Evolutionary conservation across 2,797 vertebrate species (phyloP).

Genomic region (Sardinella longiceps): DNA sequence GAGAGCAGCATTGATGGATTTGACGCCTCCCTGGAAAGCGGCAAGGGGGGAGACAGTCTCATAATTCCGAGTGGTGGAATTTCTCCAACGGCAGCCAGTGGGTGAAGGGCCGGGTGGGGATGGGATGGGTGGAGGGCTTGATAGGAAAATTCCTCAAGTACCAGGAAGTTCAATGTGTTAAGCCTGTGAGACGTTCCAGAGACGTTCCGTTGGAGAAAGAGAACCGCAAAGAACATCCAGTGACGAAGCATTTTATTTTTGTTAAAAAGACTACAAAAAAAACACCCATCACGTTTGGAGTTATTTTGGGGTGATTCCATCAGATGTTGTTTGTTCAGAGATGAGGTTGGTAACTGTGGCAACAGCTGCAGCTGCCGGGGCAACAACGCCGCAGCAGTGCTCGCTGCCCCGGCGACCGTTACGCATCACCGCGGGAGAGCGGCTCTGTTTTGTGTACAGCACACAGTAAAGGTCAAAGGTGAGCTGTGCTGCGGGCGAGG

Average conservation of each 20-base stretch:
- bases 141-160: not conserved
- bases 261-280: not conserved
- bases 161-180: not conserved
- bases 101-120: not conserved
- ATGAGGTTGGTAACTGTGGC: conserved; percentile 5
- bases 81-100: not conserved
- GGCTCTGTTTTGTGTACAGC: conserved; percentile 33
- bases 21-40: not conserved
- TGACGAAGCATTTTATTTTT: not conserved
- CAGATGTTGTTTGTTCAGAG: not conserved
- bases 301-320: not conserved
- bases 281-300: no score
- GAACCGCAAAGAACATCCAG: not conserved
- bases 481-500: not conserved
- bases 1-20: not conserved
- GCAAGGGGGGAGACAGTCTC: not conserved
- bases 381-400: not conserved
- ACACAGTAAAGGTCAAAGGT: conserved; percentile 35
- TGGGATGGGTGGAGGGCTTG: not conserved
- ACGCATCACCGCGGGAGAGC: conserved; percentile 21
- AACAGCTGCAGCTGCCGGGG: not conserved
- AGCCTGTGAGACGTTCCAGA: not conserved
- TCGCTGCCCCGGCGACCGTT: conserved; percentile 9
- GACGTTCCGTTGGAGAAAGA: not conserved
- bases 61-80: not conserved